phyloP scores from a whole-genome alignment of 2,797 vertebrate species.

The Xiphorhynchus erythropygius region DNA sequence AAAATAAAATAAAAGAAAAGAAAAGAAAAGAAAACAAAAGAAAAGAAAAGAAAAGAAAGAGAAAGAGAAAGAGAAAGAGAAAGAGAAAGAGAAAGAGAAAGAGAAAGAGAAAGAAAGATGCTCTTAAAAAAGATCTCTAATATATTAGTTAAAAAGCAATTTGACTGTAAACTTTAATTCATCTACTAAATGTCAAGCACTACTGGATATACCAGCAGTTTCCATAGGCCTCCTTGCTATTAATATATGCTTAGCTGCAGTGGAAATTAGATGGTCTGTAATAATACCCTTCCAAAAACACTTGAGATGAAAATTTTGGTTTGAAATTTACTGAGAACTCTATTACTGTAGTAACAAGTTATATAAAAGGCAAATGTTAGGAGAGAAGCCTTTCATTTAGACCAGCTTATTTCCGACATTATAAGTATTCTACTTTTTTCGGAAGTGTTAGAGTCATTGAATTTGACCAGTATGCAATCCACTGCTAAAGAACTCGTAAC shows the following conservation, averaged over 20 bases:
- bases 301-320: conserved; percentile 51
- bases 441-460: conserved; percentile 11
- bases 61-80: rapidly evolving
- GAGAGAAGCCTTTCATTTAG: conserved; percentile 37
- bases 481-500: conserved; percentile 17
- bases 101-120: rapidly evolving
- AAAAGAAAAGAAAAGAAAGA: rapidly evolving
- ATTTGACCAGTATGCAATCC: conserved; percentile 1
- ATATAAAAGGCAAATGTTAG: conserved; percentile 16
- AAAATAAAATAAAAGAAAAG: too few species aligned
- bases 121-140: not conserved
- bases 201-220: conserved; percentile 23
- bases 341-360: conserved; percentile 29
- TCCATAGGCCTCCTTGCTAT: conserved; percentile 36
- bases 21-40: too few species aligned
- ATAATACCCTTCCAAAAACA: conserved; percentile 65
- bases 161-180: conserved; percentile 52
- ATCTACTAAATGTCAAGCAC: conserved; percentile 59
- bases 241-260: conserved; percentile 47
- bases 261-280: conserved; percentile 65
- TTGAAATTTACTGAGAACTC: conserved; percentile 65
- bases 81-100: rapidly evolving
- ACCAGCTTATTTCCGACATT: conserved; percentile 20
- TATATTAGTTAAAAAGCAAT: conserved; percentile 39
- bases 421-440: not conserved